Conservation (phyloP, 2,888 invertebrate species). For the Trachelus tabidus region DNA sequence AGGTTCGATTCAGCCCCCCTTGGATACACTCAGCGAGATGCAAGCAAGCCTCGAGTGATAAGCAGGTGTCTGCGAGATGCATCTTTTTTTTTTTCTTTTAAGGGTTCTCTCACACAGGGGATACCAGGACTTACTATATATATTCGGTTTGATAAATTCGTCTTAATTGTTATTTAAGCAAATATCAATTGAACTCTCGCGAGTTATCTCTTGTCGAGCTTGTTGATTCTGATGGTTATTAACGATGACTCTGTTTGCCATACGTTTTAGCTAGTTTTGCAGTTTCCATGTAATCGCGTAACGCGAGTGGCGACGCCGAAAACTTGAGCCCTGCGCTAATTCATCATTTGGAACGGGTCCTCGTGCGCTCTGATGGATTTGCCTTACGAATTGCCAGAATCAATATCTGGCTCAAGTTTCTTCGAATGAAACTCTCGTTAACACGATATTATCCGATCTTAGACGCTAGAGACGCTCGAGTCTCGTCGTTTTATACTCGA, state of each 20-base stretch:
- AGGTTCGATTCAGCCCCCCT: background rate
- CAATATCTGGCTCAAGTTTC: conserved; percentile 42
- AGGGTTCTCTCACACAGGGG: too few species aligned
- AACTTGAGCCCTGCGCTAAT: background rate
- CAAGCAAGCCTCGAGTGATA: background rate
- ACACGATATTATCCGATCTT: conserved; percentile 21
- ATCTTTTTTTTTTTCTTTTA: too few species aligned
- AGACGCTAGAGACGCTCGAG: background rate
- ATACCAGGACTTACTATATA: fast-evolving
- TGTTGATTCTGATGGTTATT: background rate
- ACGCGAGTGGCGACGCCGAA: background rate
- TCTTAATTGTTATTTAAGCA: too few species aligned
- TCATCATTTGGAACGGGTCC: conserved; percentile 18
- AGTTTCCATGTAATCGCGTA: background rate
- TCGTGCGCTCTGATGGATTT: conserved; percentile 38
- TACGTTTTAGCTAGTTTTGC: background rate
- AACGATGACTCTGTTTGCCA: background rate
- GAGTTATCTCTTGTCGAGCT: background rate
- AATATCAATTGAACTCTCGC: too few species aligned
- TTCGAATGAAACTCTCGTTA: conserved; percentile 39
- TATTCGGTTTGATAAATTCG: too few species aligned
- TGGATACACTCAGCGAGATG: background rate
- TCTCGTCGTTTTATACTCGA: background rate
- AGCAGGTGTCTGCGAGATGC: background rate
- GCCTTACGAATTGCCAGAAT: conserved; percentile 45